Percentiles rank a stretch among this genome's conserved stretches.
phyloP scores from a whole-genome alignment of 2,888 invertebrate species.

The Cremastinae sp. region DNA sequence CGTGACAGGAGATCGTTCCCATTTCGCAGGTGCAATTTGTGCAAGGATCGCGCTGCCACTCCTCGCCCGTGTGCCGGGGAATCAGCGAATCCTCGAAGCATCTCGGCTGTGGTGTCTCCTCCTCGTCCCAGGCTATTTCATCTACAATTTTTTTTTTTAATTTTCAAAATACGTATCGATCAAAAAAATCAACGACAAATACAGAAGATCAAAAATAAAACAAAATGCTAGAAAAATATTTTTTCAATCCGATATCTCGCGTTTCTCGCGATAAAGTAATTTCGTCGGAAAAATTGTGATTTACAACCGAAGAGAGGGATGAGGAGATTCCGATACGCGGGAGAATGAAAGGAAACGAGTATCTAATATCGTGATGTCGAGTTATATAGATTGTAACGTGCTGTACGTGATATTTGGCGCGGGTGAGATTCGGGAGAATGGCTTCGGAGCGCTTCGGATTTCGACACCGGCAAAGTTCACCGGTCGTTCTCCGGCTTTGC shows the following conservation, averaged over 20 bases:
- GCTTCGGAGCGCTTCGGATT: slow-evolving; percentile 26
- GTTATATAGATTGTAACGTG: neutral
- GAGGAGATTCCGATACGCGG: too few species aligned
- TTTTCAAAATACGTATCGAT: slow-evolving; percentile 1
- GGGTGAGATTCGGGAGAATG: slow-evolving; percentile 7
- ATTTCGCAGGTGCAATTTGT: slow-evolving; percentile 73
- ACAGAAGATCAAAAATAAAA: too few species aligned
- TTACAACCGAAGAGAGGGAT: too few species aligned
- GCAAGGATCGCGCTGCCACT: slow-evolving; percentile 71
- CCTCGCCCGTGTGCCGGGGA: slow-evolving; percentile 63
- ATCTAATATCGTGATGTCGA: slow-evolving; percentile 9
- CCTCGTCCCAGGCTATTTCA: slow-evolving; percentile 66
- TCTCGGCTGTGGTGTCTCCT: slow-evolving; percentile 49
- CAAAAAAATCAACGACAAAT: too few species aligned
- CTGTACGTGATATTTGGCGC: slow-evolving; percentile 5
- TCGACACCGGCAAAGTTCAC: slow-evolving; percentile 47
- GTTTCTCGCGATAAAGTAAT: too few species aligned
- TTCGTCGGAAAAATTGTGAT: too few species aligned
- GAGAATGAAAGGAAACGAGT: slow-evolving; percentile 3
- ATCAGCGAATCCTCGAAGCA: slow-evolving; percentile 69
- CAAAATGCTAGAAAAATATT: too few species aligned
- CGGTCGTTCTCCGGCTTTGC: slow-evolving; percentile 18
- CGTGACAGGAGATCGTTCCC: slow-evolving; percentile 69
- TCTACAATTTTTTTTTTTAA: slow-evolving; percentile 63
- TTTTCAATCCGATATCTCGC: too few species aligned